Base-by-base conservation (phyloP, 2,888 invertebrate species). In the Yponomeuta plumbellus region DNA sequence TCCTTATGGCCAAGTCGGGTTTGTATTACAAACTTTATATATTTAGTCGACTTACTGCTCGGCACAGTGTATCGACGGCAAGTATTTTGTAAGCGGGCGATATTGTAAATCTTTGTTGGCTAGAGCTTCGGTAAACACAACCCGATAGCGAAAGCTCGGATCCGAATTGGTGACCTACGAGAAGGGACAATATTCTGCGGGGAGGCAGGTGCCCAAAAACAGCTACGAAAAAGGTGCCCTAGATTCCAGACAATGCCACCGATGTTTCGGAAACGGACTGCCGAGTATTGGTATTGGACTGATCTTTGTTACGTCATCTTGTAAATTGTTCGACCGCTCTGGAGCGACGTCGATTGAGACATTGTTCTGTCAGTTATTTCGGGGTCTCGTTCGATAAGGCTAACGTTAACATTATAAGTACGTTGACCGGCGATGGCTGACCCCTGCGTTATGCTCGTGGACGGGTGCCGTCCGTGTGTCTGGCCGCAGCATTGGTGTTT, bases 21-120 rank as follows among this genome's bases (percentile, higher is more conserved):
- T 34, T 34, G 1, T 34, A 34, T 5, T 8, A 1, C 8, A 34
- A 34, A 4, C 34, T 34, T 34, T 34, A 8, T 34, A 4, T 34
- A 34, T 34, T 34, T 10, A 34, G 34, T 8, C 8, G 34, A 34
- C 34, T 17, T 17, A 17, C 44, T 52, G 17, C 13, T 17, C 17
- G 13, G 13, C 17, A 13, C 39, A 39, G 17, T 17, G 17, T 52
- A 52, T 52, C 44, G 44, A 52, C 2, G 44, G 17, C 44, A 52
- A 52, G 44, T 52, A 52, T 52, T 52, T 17, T 52, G 44, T 52
- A 52, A 52, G 44, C 44, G 44, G 17, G 17, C 44, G 44, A 52
- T 52, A 52, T 52, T 52, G 44, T 52, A 52, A 52, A 52, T 52
- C 44, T 52, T 52, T 52, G 44, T 52, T 52, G 44, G 17, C 44